Conservation (phyloP, 2,888 invertebrate genomes). For the Dysmachus trigonus region DNA sequence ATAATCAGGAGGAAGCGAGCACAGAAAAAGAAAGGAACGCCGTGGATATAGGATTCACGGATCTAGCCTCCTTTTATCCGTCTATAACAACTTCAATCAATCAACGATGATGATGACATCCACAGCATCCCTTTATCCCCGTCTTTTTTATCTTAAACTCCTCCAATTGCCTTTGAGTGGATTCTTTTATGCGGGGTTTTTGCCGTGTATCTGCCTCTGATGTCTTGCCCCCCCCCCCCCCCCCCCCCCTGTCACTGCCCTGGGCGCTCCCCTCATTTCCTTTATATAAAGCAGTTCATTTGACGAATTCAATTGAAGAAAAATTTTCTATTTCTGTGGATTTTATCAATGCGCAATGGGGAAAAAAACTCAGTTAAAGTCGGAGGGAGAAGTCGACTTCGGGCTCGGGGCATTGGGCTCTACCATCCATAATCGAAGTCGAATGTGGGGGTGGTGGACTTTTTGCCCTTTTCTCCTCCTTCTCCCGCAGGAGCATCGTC, state of each 20-base stretch:
- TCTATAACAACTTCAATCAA: slow-evolving; percentile 38
- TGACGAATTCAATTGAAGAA: slow-evolving; percentile 33
- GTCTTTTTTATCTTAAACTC: slow-evolving; percentile 33
- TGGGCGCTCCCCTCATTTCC: slow-evolving; percentile 22
- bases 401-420: background rate
- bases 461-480: background rate
- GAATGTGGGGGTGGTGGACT: background rate
- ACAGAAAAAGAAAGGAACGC: background rate
- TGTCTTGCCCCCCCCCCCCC: background rate
- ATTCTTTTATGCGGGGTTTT: slow-evolving; percentile 24
- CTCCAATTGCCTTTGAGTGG: slow-evolving; percentile 37
- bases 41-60: slow-evolving; percentile 31
- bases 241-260: background rate
- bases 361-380: slow-evolving; percentile 14
- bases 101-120: slow-evolving; percentile 37
- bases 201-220: slow-evolving; percentile 25
- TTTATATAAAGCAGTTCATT: slow-evolving; percentile 30
- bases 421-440: background rate
- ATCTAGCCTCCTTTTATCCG: slow-evolving; percentile 33
- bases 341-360: slow-evolving; percentile 23
- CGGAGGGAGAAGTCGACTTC: background rate
- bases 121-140: slow-evolving; percentile 14
- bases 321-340: slow-evolving; percentile 15
- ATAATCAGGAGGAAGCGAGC: background rate
- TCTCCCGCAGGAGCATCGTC: background rate